phyloP scores from a whole-genome alignment of 1,140 invertebrate species.

The Lysiphlebus fabarum region DNA sequence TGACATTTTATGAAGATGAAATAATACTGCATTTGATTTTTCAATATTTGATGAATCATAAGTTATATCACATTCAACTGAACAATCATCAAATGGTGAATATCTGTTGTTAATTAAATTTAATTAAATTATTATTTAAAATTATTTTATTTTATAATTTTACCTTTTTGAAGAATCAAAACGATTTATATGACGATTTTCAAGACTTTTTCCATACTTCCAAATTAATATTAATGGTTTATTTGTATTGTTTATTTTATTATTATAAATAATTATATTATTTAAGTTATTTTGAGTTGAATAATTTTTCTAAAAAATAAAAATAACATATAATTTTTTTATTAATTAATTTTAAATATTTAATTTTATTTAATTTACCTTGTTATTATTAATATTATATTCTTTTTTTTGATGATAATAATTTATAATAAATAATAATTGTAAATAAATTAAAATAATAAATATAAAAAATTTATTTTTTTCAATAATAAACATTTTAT shows the following conservation, averaged over 20 bases:
- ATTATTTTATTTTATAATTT: slow-evolving; percentile 4
- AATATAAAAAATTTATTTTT: too few relatives aligned
- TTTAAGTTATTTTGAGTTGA: background rate
- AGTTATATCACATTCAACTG: slow-evolving; percentile 56
- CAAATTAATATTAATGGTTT: slow-evolving; percentile 1
- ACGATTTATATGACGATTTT: slow-evolving; percentile 9
- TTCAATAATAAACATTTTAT: too few relatives aligned
- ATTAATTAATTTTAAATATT: too few relatives aligned
- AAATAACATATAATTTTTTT: background rate
- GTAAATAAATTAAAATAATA: too few relatives aligned
- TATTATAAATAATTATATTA: too few relatives aligned
- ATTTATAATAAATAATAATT: too few relatives aligned
- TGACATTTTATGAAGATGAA: slow-evolving; percentile 58
- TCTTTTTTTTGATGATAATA: too few relatives aligned
- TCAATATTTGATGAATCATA: slow-evolving; percentile 49
- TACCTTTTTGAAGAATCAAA: slow-evolving; percentile 9
- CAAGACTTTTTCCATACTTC: slow-evolving; percentile 5
- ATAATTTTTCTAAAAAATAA: background rate
- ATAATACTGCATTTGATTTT: slow-evolving; percentile 58
- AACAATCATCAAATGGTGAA: slow-evolving; percentile 58
- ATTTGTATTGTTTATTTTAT: background rate
- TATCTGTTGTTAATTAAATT: slow-evolving; percentile 29
- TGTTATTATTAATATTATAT: too few relatives aligned
- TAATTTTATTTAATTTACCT: too few relatives aligned
- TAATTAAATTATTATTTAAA: slow-evolving; percentile 5